These are phyloP conservation scores for Lepus townsendii DNA, from an alignment of 2,797 vertebrate species.

Conservation along the genomic window DNA sequence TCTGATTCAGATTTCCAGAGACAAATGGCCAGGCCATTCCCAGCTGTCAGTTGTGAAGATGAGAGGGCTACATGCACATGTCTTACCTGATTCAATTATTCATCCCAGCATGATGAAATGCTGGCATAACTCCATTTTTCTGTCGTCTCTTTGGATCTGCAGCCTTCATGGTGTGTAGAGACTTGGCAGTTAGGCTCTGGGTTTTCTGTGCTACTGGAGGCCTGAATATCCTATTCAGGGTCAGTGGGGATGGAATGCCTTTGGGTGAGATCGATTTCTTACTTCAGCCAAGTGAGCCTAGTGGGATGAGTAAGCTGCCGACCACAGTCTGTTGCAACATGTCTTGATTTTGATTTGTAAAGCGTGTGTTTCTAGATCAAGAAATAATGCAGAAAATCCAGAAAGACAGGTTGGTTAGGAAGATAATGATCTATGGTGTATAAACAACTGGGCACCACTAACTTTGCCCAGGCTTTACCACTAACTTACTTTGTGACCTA, in stretches of 20 bases:
- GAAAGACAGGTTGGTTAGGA: constrained; percentile 44
- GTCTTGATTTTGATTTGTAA: neutral
- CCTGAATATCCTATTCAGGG: neutral
- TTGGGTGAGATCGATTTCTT: neutral
- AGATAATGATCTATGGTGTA: neutral
- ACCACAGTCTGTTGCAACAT: neutral
- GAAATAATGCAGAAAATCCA: constrained; percentile 1
- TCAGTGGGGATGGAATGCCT: neutral
- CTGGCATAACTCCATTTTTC: neutral
- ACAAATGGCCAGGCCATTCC: constrained; percentile 11
- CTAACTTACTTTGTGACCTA: neutral
- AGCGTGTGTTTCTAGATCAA: neutral
- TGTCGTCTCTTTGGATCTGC: neutral
- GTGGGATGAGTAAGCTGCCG: neutral
- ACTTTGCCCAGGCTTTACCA: neutral
- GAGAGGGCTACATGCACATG: neutral
- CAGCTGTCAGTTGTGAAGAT: neutral
- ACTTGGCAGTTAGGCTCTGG: neutral
- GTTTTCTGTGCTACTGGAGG: neutral
- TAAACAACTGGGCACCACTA: neutral
- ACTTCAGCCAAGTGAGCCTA: neutral
- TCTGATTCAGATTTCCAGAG: constrained; percentile 47
- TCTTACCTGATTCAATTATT: neutral
- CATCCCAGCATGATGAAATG: neutral
- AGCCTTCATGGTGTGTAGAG: neutral